These are phyloP conservation scores for Habroteleia sp. DNA, from an alignment of 2,888 invertebrate genomes.

Conservation along the genomic window DNA sequence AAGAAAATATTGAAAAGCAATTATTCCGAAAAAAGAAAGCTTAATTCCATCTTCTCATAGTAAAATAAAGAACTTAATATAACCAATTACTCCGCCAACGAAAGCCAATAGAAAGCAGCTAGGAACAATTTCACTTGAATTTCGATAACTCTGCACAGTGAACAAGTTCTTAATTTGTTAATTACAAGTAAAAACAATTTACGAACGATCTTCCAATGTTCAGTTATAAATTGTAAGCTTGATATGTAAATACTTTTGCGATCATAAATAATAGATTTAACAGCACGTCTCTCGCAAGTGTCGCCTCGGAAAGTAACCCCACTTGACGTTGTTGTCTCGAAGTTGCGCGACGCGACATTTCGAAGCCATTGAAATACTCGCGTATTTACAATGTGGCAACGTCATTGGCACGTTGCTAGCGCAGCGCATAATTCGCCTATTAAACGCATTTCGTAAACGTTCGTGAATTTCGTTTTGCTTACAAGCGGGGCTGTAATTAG, in stretches of 20 bases:
- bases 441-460: constrained; percentile 41
- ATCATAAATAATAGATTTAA: constrained; percentile 47
- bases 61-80: too few relatives aligned
- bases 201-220: constrained; percentile 1
- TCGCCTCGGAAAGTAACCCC: constrained; percentile 43
- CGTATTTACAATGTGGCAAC: constrained; percentile 42
- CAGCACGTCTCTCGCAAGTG: constrained; percentile 37
- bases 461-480: constrained; percentile 16
- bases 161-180: too few relatives aligned
- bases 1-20: too few relatives aligned
- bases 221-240: background rate
- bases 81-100: too few relatives aligned
- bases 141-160: too few relatives aligned
- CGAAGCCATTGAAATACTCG: constrained; percentile 45
- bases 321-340: constrained; percentile 41
- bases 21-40: too few relatives aligned
- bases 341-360: constrained; percentile 26
- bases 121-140: too few relatives aligned
- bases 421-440: constrained; percentile 48
- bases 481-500: constrained; percentile 62
- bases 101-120: too few relatives aligned
- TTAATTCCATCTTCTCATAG: too few relatives aligned
- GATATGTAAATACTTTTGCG: constrained; percentile 29
- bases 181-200: constrained; percentile 6
- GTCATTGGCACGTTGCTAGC: constrained; percentile 47